These are phyloP conservation scores for Macrobrachium nipponense DNA, from an alignment of 1,140 invertebrate genomes.

Conservation along the genomic window DNA sequence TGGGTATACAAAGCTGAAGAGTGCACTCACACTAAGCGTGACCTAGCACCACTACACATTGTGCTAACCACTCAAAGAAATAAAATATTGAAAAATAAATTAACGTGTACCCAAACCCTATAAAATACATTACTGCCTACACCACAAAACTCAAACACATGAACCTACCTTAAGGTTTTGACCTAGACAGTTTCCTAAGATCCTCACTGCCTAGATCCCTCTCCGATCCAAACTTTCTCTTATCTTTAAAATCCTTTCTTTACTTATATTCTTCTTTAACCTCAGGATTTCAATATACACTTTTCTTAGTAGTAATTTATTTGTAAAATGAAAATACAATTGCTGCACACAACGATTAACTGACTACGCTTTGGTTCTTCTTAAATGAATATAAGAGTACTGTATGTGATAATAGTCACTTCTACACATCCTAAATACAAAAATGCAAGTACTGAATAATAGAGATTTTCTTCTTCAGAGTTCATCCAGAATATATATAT, in stretches of 20 bases:
- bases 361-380: conserved; percentile 54
- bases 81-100: background rate
- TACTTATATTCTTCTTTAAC: background rate
- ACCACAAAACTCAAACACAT: conserved; percentile 53
- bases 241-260: too few species aligned
- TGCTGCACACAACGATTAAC: conserved; percentile 56
- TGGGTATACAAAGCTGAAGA: conserved; percentile 34
- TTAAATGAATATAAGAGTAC: conserved; percentile 3
- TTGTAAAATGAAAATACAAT: conserved; percentile 61
- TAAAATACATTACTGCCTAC: conserved; percentile 58
- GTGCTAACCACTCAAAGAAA: conserved; percentile 59
- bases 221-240: conserved; percentile 16
- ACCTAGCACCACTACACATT: conserved; percentile 55
- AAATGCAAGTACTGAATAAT: conserved; percentile 55
- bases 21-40: conserved; percentile 61
- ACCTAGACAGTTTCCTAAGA: conserved; percentile 52
- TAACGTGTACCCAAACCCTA: conserved; percentile 48
- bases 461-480: background rate
- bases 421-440: conserved; percentile 57
- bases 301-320: conserved; percentile 60
- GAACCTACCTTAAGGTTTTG: conserved; percentile 39
- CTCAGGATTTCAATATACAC: conserved; percentile 55
- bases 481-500: conserved; percentile 13
- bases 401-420: conserved; percentile 34
- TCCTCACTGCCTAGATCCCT: conserved; percentile 53